phyloP scores from a whole-genome alignment of 1,140 invertebrate species.

The Drosophila baimaii region DNA sequence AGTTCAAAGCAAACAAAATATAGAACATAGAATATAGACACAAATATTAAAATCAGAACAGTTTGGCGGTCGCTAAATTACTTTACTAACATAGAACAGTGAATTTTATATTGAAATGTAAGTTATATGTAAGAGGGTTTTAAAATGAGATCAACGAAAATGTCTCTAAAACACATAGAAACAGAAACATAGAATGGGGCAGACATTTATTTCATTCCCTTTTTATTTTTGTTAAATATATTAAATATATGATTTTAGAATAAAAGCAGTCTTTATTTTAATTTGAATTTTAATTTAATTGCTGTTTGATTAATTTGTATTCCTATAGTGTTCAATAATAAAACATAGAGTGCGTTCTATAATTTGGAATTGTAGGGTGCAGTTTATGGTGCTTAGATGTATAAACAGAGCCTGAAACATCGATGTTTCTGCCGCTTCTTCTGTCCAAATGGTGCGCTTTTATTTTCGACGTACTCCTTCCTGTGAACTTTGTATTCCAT shows the following conservation, averaged over 20 bases:
- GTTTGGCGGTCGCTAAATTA: no score
- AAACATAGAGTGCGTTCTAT: no score
- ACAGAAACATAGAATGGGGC: background rate
- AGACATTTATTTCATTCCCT: background rate
- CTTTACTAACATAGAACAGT: no score
- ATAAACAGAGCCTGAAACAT: background rate
- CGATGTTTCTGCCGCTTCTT: background rate
- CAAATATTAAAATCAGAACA: no score
- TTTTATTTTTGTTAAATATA: no score
- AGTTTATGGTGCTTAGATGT: background rate
- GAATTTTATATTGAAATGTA: background rate
- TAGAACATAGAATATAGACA: no score
- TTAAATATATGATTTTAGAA: no score
- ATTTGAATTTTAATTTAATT: no score
- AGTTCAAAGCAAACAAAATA: no score
- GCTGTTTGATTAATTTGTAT: background rate
- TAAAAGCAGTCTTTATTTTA: no score
- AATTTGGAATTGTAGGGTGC: background rate
- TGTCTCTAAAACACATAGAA: no score
- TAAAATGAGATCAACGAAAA: background rate
- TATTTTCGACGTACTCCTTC: background rate
- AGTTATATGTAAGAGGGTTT: background rate
- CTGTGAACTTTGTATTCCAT: background rate
- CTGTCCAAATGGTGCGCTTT: background rate
- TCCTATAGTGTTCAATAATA: background rate